Evolutionary conservation across 2,797 vertebrate species (phyloP).

Genomic region (Selene dorsalis): DNA sequence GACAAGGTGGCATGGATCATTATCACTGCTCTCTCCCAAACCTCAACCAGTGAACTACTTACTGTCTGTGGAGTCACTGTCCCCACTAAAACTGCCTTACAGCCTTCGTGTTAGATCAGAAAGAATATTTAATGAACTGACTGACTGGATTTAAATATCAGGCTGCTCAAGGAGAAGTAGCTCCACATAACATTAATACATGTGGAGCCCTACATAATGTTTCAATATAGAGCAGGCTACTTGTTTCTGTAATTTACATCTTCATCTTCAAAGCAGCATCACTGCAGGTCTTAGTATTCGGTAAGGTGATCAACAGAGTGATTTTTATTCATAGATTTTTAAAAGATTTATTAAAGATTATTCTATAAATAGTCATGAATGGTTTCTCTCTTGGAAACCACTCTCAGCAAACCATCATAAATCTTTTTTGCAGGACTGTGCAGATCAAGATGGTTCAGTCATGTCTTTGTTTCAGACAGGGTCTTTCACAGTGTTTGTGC

Average conservation of each 20-base stretch:
- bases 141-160: neutral
- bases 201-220: neutral
- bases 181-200: too few relatives aligned
- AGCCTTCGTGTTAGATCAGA: neutral
- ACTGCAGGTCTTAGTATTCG: too few relatives aligned
- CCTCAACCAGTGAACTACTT: neutral
- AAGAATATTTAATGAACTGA: neutral
- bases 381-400: neutral
- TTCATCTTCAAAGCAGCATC: neutral
- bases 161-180: neutral
- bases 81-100: neutral
- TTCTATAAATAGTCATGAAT: neutral
- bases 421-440: neutral
- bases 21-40: neutral
- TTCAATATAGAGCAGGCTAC: too few relatives aligned
- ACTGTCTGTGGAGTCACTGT: neutral
- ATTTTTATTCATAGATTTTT: too few relatives aligned
- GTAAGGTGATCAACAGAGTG: too few relatives aligned
- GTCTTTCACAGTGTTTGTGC: neutral
- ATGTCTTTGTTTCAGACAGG: constrained; percentile 8
- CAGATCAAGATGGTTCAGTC: constrained; percentile 24
- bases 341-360: neutral
- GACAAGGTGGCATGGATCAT: constrained; percentile 76
- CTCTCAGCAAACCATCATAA: neutral
- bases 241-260: neutral